A percentile compares a stretch with the other conserved stretches of the same genome.
Evolutionary conservation across 2,113 vertebrate genomes (phyloP).

Genomic region (Paramormyrops kingsleyae): DNA sequence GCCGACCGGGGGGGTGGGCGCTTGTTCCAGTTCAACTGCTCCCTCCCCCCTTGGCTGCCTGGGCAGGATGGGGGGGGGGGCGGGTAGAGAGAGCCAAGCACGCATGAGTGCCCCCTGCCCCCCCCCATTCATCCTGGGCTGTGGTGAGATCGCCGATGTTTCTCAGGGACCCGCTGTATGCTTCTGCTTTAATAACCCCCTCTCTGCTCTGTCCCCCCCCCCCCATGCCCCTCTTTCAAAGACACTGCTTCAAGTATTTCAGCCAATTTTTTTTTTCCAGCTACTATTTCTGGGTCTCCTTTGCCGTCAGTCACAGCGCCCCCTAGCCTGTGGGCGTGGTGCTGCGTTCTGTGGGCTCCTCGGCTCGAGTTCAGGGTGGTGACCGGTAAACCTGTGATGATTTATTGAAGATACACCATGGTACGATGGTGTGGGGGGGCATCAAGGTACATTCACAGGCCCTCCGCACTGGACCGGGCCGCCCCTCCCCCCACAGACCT

Average conservation of each 20-base stretch:
- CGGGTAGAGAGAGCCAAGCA: constrained; percentile 39
- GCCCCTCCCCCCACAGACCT: fast-evolving
- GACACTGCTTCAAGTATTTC: constrained; percentile 37
- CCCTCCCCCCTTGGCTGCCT: constrained; percentile 39
- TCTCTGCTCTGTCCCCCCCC: not conserved
- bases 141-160: constrained; percentile 40
- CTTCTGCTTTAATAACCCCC: constrained; percentile 36
- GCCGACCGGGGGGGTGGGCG: constrained; percentile 31
- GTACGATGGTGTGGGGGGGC: not conserved
- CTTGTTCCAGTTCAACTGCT: constrained; percentile 69
- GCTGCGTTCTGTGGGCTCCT: not conserved
- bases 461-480: not conserved
- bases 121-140: constrained; percentile 66
- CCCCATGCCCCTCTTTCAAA: constrained; percentile 33
- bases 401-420: not conserved
- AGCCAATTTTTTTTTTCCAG: constrained; percentile 13
- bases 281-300: constrained; percentile 17
- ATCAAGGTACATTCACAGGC: not conserved
- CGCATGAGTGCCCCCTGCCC: constrained; percentile 63
- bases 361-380: not conserved
- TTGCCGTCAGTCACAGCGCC: constrained; percentile 24
- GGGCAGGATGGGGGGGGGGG: constrained; percentile 18
- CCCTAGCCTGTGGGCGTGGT: not conserved
- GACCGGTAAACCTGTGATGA: constrained; percentile 14
- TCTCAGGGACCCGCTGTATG: constrained; percentile 39